Evolutionary conservation across 1,140 invertebrate genomes (phyloP).

Genomic region (Copidosoma floridanum): DNA sequence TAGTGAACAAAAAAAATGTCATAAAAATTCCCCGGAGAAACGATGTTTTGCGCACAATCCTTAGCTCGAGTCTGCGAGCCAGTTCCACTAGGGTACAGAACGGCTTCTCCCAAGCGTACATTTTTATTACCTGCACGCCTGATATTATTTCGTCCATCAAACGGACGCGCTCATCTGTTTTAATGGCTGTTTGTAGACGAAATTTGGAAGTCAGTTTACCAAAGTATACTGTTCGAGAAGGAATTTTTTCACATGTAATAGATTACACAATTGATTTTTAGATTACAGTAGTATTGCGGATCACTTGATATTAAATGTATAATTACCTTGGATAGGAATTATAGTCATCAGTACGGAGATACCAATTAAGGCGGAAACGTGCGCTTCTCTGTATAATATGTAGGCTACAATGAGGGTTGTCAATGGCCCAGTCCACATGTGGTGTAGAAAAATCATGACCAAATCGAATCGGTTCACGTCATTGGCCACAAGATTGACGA

Average conservation of each 20-base stretch:
- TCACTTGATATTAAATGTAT: background rate
- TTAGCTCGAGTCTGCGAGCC: conserved; percentile 61
- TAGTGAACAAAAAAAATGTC: conserved; percentile 67
- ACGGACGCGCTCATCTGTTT: conserved; percentile 71
- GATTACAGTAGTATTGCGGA: too few species aligned
- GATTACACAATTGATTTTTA: too few species aligned
- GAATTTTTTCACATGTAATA: too few species aligned
- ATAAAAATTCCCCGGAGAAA: conserved; percentile 70
- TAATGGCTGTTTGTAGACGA: conserved; percentile 61
- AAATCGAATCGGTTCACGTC: conserved; percentile 67
- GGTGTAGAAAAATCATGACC: conserved; percentile 58
- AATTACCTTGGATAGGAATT: conserved; percentile 68
- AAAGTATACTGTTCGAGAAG: conserved; percentile 63
- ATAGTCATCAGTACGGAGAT: conserved; percentile 66
- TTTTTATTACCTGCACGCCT: conserved; percentile 72
- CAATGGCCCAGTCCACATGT: conserved; percentile 65
- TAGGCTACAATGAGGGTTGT: conserved; percentile 61
- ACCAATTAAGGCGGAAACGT: conserved; percentile 65
- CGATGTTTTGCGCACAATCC: conserved; percentile 63
- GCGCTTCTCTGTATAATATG: conserved; percentile 65
- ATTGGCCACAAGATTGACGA: conserved; percentile 79
- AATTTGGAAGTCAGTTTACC: conserved; percentile 65
- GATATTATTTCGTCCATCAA: conserved; percentile 76
- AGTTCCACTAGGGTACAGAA: conserved; percentile 62
- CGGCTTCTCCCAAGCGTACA: conserved; percentile 74